Evolutionary conservation across 2,797 vertebrate genomes (phyloP).

Genomic region (Leptoclinus maculatus): DNA sequence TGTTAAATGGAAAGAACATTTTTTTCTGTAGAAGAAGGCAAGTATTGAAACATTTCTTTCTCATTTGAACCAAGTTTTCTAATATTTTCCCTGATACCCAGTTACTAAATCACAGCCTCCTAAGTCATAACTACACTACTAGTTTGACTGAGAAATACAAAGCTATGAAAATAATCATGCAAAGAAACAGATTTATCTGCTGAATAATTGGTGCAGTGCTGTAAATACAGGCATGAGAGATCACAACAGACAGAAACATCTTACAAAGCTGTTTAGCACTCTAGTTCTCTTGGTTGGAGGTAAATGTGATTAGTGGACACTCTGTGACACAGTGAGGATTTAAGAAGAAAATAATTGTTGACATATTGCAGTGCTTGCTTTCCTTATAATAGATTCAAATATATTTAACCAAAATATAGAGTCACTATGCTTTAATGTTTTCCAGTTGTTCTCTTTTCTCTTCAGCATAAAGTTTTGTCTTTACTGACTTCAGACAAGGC

Average conservation of each 20-base stretch:
- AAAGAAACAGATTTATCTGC: conserved; percentile 32
- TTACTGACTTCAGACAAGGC: not conserved
- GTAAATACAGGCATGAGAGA: conserved; percentile 28
- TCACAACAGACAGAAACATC: conserved; percentile 17
- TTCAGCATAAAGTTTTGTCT: conserved; percentile 7
- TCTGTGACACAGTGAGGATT: conserved; percentile 27
- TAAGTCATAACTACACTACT: conserved; percentile 1
- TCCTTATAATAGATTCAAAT: conserved; percentile 11
- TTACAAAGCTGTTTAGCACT: not conserved
- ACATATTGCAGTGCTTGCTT: conserved; percentile 27
- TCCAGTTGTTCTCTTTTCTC: conserved; percentile 27
- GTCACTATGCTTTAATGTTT: conserved; percentile 5
- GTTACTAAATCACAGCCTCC: not conserved
- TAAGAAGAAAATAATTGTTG: conserved; percentile 1
- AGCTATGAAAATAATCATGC: conserved; percentile 44
- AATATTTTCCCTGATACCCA: not conserved
- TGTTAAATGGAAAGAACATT: not conserved
- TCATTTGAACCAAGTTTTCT: not conserved
- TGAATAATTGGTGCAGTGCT: conserved; percentile 23
- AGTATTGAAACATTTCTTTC: not conserved
- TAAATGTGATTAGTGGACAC: conserved; percentile 16
- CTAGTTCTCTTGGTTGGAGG: not conserved
- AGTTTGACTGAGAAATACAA: conserved; percentile 30
- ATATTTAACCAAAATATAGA: conserved; percentile 34
- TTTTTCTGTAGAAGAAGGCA: not conserved